A percentile compares a stretch with the other conserved stretches of the same genome.
These are phyloP conservation scores for Stenichneumon culpator DNA, from an alignment of 2,888 invertebrate genomes.

Conservation along the genomic window DNA sequence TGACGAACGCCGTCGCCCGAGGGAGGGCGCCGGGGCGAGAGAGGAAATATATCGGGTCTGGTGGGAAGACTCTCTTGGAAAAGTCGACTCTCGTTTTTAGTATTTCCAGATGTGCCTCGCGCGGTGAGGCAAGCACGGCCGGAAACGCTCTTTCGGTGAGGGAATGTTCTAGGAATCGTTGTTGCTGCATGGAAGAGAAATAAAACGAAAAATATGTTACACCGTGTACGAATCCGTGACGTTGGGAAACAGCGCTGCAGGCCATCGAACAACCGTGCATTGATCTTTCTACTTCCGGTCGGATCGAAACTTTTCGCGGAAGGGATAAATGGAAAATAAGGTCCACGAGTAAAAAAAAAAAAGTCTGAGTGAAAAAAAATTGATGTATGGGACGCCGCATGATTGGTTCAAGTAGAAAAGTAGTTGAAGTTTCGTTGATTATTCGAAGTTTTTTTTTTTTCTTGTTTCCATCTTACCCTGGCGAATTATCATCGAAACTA, in stretches of 20 bases:
- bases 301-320: neutral
- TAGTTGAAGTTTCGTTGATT: no score
- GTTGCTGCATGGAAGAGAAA: neutral
- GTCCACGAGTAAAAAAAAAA: no score
- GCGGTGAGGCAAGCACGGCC: slow-evolving; percentile 21
- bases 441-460: neutral
- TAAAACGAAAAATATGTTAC: neutral
- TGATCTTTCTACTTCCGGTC: neutral
- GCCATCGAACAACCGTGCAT: neutral
- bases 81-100: neutral
- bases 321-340: neutral
- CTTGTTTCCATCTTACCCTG: no score
- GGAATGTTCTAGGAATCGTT: slow-evolving; percentile 33
- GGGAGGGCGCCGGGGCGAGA: neutral
- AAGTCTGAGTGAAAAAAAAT: no score
- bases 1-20: slow-evolving; percentile 6
- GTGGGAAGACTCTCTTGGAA: slow-evolving; percentile 9
- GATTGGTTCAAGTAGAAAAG: no score
- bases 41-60: neutral
- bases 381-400: neutral
- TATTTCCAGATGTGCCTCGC: slow-evolving; percentile 30
- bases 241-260: neutral
- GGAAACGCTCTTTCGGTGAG: slow-evolving; percentile 33
- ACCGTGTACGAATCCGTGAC: neutral
- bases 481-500: neutral